Evolutionary conservation across 2,113 vertebrate species (phyloP), one percentile per base, ranked within the genome.

Genomic region (Orthonyx spaldingii): DNA sequence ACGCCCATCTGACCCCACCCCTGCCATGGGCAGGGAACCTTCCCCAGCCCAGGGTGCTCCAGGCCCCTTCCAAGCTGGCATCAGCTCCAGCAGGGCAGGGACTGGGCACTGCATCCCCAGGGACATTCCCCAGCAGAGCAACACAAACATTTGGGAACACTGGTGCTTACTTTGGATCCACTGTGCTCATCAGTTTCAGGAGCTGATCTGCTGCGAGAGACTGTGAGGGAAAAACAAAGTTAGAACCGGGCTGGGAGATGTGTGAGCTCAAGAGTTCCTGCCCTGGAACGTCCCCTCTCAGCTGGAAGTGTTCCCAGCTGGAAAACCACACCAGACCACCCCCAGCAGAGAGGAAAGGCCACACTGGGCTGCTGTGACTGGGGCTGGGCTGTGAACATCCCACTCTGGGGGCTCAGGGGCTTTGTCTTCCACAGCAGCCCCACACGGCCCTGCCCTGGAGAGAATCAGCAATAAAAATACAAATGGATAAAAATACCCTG

Each of bases 161-260:
- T 6, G 46, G 46, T 39, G 94, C 99, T 99, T 99, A 99, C 99
- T 99, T 99, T 89, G 99, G 99, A 98, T 99, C 99, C 97, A 99
- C 99, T 82, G 99, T 99, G 95, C 99, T 99, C 99, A 99, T 99
- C 65, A 99, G 98, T 96, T 99, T 99, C 84, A 99, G 98, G 70
- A 99, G 98, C 66, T 99, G 99, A 98, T 99, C 99, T 92, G 99
- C 99, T 55, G 99, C 99, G 75, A 99, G 98, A 96, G 98, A 98
- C 99, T 99, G 86, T 1, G 89, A 94, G 93, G 63, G 23, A 8
- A 66, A 39, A n/a, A n/a, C 19, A 23, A 47, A 87, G 33, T 66
- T 37, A 21, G 19, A 84, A 19, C 0, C n/a, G 59, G 3, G 30
- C 14, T 79, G 42, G 78, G n/a, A 74, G 75, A 18, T 2, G 19